Percentiles rank a stretch among this genome's conserved stretches.
Conservation (phyloP, 2,888 invertebrate genomes). For the Melanophora roralis region DNA sequence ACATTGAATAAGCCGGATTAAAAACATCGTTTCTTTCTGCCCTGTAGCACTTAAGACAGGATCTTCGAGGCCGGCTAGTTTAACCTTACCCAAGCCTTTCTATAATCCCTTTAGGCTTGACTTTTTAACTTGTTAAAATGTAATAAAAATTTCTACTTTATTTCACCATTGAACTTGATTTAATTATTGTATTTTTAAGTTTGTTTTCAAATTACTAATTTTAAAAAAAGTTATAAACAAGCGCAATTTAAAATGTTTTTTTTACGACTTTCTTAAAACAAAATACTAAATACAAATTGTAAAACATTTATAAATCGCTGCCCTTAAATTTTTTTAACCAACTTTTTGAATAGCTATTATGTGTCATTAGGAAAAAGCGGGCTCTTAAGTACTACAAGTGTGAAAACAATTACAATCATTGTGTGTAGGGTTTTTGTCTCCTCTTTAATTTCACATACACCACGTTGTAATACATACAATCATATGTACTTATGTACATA, state of each 20-base stretch:
- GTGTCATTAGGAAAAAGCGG: not conserved
- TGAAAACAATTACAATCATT: not conserved
- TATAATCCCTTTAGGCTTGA: no score
- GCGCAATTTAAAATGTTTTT: not conserved
- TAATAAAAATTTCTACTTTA: no score
- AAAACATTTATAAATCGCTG: not conserved
- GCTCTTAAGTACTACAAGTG: not conserved
- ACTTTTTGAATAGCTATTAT: not conserved
- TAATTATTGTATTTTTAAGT: not conserved
- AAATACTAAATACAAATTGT: not conserved
- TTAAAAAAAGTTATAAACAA: not conserved
- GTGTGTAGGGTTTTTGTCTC: not conserved
- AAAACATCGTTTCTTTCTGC: no score
- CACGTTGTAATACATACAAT: no score
- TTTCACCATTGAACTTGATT: conserved; percentile 28
- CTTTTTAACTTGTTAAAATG: no score
- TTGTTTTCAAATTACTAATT: no score
- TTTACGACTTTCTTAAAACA: not conserved
- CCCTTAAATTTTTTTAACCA: not conserved
- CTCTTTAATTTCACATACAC: no score
- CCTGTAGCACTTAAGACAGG: no score
- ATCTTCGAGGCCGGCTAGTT: no score
- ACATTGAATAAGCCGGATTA: no score
- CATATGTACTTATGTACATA: no score
- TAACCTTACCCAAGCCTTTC: no score